phyloP scores from a whole-genome alignment of 1,140 invertebrate genomes.

The Battus philenor region DNA sequence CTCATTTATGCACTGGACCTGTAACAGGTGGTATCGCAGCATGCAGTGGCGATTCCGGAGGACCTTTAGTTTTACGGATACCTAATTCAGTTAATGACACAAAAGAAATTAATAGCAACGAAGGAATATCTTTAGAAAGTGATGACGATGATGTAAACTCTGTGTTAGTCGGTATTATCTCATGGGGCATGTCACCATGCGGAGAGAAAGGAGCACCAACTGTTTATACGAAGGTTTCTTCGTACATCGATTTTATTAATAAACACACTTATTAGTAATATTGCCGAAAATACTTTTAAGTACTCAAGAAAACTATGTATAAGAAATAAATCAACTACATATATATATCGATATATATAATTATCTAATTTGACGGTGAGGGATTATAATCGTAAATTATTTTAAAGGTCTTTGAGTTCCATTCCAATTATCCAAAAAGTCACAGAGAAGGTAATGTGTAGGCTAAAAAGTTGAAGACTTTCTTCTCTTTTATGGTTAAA shows the following conservation, averaged over 20 bases:
- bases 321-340: constrained; percentile 6
- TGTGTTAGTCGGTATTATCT: constrained; percentile 82
- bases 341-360: constrained; percentile 1
- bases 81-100: constrained; percentile 2
- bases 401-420: no score
- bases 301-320: constrained; percentile 16
- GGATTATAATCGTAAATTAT: no score
- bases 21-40: constrained; percentile 76
- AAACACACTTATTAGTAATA: constrained; percentile 26
- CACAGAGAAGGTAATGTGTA: no score
- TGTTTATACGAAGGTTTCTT: constrained; percentile 82
- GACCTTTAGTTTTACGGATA: constrained; percentile 75
- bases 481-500: no score
- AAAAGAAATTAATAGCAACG: constrained; percentile 19
- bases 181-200: constrained; percentile 85
- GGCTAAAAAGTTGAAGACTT: no score
- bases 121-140: constrained; percentile 17
- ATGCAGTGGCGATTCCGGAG: constrained; percentile 82
- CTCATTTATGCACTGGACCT: constrained; percentile 80
- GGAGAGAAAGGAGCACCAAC: constrained; percentile 79
- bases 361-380: no score
- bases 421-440: no score
- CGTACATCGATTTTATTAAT: constrained; percentile 74
- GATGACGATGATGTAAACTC: constrained; percentile 21
- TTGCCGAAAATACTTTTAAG: no score